Base-by-base conservation (phyloP, 2,113 vertebrate species). In the Bothrops jararaca region DNA sequence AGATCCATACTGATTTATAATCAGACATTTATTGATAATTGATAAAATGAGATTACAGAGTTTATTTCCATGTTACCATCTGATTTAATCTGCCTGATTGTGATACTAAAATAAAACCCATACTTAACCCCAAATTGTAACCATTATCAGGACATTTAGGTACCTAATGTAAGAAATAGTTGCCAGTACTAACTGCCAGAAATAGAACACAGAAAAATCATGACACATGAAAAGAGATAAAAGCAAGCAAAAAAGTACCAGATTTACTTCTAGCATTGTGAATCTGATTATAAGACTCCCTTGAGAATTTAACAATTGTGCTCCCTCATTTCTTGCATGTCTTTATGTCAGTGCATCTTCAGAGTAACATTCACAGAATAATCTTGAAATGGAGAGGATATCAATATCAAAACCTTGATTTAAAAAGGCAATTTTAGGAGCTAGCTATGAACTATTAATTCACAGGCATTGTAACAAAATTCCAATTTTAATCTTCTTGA, bases 1-100 rank as follows among this genome's bases (percentile, higher is more conserved):
- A 97, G 95, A 96, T 93, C 95, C 95, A 5, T 90, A 96, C 93
- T 94, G 95, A 97, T 94, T 95, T 96, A 96, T 96, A 6, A 91
- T 95, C 96, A 97, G 95, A 89, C 89, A 45, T 89, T 20, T 96
- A 97, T 96, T 96, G 96, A 97, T 97, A 95, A 97, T 96, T 94
- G 90, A 85, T 94, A 96, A 96, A 97, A 96, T 95, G 96, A 96
- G 95, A 96, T 95, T 74, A 93, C 92, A 93, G 92, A 94, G 95
- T 94, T 88, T 85, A 94, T 96, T 96, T 92, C 87, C 93, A 29
- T 96, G 45, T 96, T 95, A 90, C 88, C 91, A 93, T 22, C 45
- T 92, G 57, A 93, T 45, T 53, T 92, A 94, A 95, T 96, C 88
- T 94, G 92, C 58, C 88, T 57, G 74, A 93, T 8, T 57, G 89